Conservation (phyloP, 1,140 invertebrate species). For the Pomacea maculata region DNA sequence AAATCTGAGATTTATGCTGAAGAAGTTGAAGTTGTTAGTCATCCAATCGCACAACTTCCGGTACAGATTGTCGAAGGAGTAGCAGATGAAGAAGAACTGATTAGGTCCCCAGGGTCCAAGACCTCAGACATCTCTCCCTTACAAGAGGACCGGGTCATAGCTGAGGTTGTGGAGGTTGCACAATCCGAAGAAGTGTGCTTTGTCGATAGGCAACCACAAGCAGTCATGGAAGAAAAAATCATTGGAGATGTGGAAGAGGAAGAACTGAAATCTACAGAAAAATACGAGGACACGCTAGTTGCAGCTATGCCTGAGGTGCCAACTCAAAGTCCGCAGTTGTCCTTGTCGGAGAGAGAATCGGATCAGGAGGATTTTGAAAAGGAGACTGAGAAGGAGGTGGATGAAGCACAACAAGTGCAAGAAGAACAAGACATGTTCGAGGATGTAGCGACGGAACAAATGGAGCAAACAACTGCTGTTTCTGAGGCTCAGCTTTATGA, state of each 20-base stretch:
- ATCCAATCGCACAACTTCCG: constrained; percentile 5
- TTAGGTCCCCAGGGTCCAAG: constrained; percentile 5
- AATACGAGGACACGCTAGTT: constrained; percentile 5
- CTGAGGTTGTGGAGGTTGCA: constrained; percentile 1
- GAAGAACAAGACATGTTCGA: neutral
- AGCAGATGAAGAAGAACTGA: constrained; percentile 19
- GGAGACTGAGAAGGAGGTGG: constrained; percentile 12
- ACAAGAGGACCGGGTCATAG: constrained; percentile 6
- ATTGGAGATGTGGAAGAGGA: neutral
- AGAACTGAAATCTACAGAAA: neutral
- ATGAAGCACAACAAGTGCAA: neutral
- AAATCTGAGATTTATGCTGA: constrained; percentile 8
- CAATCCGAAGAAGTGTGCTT: neutral
- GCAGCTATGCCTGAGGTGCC: constrained; percentile 22
- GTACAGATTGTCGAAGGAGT: constrained; percentile 10
- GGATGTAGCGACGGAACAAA: neutral
- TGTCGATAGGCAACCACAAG: neutral
- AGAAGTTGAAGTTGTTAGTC: neutral
- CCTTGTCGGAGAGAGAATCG: constrained; percentile 8
- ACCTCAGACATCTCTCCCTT: constrained; percentile 21
- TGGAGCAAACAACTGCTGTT: constrained; percentile 28
- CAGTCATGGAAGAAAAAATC: neutral
- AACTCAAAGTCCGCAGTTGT: constrained; percentile 14
- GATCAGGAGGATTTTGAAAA: constrained; percentile 5
- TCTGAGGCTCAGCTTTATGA: constrained; percentile 33